These are phyloP conservation scores for Hemistola chrysoprasaria DNA, from an alignment of 2,888 invertebrate genomes.

Conservation along the genomic window DNA sequence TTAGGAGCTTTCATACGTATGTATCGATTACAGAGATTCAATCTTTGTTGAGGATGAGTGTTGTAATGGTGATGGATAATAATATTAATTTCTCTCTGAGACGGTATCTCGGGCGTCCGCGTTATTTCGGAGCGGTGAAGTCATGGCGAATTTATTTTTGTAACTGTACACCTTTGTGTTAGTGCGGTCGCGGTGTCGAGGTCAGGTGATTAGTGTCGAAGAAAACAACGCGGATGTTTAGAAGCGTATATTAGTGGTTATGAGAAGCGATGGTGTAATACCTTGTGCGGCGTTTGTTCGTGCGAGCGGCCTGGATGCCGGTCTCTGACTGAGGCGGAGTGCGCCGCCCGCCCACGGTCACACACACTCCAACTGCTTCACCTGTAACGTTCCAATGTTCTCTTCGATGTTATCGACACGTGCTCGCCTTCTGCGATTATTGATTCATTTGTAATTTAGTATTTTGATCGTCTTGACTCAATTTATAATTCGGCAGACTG, in stretches of 20 bases:
- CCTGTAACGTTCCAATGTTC: slow-evolving; percentile 66
- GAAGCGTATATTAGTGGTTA: slow-evolving; percentile 74
- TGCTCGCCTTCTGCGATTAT: slow-evolving; percentile 28
- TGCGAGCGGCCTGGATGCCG: slow-evolving; percentile 78
- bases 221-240: slow-evolving; percentile 48
- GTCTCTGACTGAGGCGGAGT: slow-evolving; percentile 67
- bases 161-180: slow-evolving; percentile 68
- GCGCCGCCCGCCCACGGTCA: slow-evolving; percentile 61
- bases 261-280: slow-evolving; percentile 59
- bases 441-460: slow-evolving; percentile 30
- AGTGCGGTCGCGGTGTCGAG: slow-evolving; percentile 61
- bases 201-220: slow-evolving; percentile 61
- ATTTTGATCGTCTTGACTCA: slow-evolving; percentile 1
- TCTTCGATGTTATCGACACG: slow-evolving; percentile 37
- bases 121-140: slow-evolving; percentile 74
- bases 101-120: slow-evolving; percentile 31
- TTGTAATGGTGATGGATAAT: slow-evolving; percentile 6
- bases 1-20: slow-evolving; percentile 1
- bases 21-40: not conserved
- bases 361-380: slow-evolving; percentile 47
- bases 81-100: slow-evolving; percentile 14
- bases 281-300: slow-evolving; percentile 78
- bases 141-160: slow-evolving; percentile 71
- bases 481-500: not conserved
- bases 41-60: slow-evolving; percentile 1